Evolutionary conservation across 1,140 invertebrate genomes (phyloP).

Genomic region (Leptonema lineaticorne): DNA sequence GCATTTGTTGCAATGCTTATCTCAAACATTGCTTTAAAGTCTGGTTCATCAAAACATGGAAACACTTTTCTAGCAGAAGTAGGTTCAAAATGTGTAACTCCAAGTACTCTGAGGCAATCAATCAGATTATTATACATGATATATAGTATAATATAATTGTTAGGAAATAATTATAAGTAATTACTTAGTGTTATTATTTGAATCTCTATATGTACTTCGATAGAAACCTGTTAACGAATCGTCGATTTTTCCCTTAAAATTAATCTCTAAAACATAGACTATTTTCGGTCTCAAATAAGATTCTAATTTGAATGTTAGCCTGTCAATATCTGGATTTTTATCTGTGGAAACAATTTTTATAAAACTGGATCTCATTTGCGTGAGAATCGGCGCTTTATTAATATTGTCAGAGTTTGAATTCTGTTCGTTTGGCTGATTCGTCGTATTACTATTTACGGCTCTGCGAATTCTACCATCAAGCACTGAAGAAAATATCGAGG

Average conservation of each 20-base stretch:
- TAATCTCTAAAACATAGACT: conserved; percentile 55
- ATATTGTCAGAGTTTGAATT: no score
- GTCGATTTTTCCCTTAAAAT: conserved; percentile 58
- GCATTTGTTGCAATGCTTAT: conserved; percentile 61
- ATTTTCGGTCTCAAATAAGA: conserved; percentile 45
- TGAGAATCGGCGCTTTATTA: conserved; percentile 39
- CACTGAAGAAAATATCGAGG: no score
- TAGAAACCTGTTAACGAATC: conserved; percentile 78
- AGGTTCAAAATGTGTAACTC: conserved; percentile 71
- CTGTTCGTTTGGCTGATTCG: no score
- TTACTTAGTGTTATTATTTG: conserved; percentile 49
- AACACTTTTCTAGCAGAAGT: conserved; percentile 67
- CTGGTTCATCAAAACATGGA: conserved; percentile 75
- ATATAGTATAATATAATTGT: neutral
- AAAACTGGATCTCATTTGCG: conserved; percentile 25
- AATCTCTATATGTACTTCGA: conserved; percentile 68
- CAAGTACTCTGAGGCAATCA: conserved; percentile 62
- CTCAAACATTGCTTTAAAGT: conserved; percentile 74
- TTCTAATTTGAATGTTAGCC: conserved; percentile 44
- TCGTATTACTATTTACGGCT: no score
- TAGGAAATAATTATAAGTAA: conserved; percentile 28
- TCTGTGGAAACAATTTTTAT: conserved; percentile 35
- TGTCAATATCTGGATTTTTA: conserved; percentile 30
- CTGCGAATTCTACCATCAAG: no score
- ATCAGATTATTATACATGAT: no score